These are phyloP conservation scores for Eurystomus glaucurus DNA, from an alignment of 2,797 vertebrate species.

Conservation along the genomic window DNA sequence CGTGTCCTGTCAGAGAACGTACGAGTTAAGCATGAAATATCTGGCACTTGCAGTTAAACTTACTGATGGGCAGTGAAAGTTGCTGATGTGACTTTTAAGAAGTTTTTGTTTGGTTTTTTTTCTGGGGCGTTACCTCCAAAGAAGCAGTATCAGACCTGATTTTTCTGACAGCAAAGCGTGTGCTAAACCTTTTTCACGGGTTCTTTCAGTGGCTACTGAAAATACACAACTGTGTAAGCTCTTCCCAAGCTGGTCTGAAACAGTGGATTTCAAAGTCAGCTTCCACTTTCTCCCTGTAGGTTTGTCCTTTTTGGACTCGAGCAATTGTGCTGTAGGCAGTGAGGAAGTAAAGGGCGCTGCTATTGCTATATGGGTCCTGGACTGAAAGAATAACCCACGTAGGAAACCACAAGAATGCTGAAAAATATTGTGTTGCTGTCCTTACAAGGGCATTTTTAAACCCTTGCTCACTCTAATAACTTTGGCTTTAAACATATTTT, in stretches of 20 bases:
- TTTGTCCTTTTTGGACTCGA: not conserved
- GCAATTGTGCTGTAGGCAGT: not conserved
- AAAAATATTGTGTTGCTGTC: not conserved
- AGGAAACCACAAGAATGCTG: not conserved
- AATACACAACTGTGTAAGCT: rapidly evolving
- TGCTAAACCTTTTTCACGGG: not conserved
- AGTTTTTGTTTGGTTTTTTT: not conserved
- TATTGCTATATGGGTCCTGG: not conserved
- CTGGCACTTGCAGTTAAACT: not conserved
- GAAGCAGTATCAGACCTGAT: not conserved
- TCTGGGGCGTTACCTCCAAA: not conserved
- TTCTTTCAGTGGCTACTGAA: not conserved
- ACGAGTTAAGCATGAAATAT: not conserved
- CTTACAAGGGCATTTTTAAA: not conserved
- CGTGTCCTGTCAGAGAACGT: not conserved
- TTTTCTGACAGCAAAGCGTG: not conserved
- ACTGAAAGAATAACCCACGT: not conserved
- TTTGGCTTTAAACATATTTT: not conserved
- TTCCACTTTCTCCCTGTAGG: not conserved
- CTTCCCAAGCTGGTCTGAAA: not conserved
- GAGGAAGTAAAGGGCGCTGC: not conserved
- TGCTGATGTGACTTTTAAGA: not conserved
- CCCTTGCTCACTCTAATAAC: not conserved
- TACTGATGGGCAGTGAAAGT: not conserved
- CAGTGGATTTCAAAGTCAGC: not conserved